Conservation (phyloP, 2,797 vertebrate species). For the Poeciliopsis turneri region DNA sequence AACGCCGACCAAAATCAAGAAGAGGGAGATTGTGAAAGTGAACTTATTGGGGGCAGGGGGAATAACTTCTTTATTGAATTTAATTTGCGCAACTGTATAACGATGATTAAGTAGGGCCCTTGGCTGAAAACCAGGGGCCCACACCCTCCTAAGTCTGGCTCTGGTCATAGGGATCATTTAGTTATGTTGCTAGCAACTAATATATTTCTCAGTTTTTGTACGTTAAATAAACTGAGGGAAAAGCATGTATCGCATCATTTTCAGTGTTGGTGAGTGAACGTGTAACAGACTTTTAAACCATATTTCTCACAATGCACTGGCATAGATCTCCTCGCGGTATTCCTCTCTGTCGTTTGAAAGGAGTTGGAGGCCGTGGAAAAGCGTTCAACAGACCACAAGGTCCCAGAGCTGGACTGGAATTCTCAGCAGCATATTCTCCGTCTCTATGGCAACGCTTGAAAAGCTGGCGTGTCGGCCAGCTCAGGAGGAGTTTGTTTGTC, state of each 20-base stretch:
- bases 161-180: not conserved
- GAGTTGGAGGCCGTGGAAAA: constrained; percentile 41
- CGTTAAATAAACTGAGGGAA: not conserved
- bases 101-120: too few relatives aligned
- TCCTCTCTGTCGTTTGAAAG: constrained; percentile 28
- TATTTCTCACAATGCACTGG: not conserved
- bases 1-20: not conserved
- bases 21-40: not conserved
- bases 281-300: not conserved
- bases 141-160: too few relatives aligned
- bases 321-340: not conserved
- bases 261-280: not conserved
- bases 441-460: constrained; percentile 59
- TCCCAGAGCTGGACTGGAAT: constrained; percentile 57
- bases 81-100: not conserved
- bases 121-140: too few relatives aligned
- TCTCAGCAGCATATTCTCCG: constrained; percentile 51
- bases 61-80: not conserved
- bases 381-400: constrained; percentile 9
- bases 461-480: constrained; percentile 40
- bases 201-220: not conserved
- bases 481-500: constrained; percentile 53
- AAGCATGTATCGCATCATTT: not conserved
- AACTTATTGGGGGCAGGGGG: not conserved
- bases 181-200: not conserved